phyloP scores from a whole-genome alignment of 2,797 vertebrate genomes.

The Myotis findleyi region DNA sequence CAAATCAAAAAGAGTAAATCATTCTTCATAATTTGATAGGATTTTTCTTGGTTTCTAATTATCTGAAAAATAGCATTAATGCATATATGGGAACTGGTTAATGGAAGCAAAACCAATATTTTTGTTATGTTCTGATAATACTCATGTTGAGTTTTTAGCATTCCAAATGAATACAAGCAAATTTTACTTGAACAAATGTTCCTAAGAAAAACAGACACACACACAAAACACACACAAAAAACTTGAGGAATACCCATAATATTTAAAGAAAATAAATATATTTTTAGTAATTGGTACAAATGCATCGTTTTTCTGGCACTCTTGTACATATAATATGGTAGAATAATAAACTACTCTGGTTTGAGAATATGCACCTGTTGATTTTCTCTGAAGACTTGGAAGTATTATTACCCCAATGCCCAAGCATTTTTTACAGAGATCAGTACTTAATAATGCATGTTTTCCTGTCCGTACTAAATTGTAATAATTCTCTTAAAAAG shows the following conservation, averaged over 20 bases:
- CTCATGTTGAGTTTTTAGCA: not conserved
- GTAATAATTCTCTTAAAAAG: conserved; percentile 58
- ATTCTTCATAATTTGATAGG: conserved; percentile 58
- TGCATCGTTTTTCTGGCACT: not conserved
- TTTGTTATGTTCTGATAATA: not conserved
- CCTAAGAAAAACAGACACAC: not conserved
- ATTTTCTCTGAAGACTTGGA: conserved; percentile 38
- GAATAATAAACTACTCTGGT: not conserved
- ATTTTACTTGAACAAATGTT: conserved; percentile 45
- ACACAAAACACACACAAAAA: not conserved
- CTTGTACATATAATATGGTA: not conserved
- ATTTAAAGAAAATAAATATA: conserved; percentile 39
- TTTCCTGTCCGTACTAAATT: conserved; percentile 22
- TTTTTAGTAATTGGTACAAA: conserved; percentile 18
- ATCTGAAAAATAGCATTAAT: conserved; percentile 59
- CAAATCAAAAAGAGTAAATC: conserved; percentile 69
- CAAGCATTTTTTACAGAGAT: not conserved
- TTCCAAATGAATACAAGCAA: not conserved
- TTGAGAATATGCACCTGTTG: conserved; percentile 56
- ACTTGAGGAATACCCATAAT: not conserved
- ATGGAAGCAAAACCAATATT: not conserved
- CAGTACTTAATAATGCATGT: not conserved
- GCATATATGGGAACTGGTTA: conserved; percentile 30
- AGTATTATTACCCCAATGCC: not conserved
- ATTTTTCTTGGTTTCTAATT: conserved; percentile 61